Conservation (phyloP, 2,888 invertebrate species). For the Drosophila paranaensis region DNA sequence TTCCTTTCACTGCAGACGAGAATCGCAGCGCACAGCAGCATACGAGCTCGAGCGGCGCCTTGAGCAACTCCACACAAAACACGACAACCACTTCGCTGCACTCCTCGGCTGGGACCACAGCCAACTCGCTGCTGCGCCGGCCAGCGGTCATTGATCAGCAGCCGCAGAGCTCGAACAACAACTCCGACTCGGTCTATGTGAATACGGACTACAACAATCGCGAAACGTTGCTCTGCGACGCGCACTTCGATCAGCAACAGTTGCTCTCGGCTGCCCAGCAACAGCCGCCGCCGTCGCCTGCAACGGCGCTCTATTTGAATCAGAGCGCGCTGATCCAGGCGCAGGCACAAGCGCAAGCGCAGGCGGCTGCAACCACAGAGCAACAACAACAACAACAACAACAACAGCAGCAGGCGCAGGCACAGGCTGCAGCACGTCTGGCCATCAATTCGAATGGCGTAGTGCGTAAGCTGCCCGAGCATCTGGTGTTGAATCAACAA, state of each 20-base stretch:
- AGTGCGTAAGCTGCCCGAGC: slow-evolving; percentile 84
- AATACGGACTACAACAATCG: slow-evolving; percentile 84
- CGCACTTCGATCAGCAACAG: slow-evolving; percentile 75
- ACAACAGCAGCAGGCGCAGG: slow-evolving; percentile 38
- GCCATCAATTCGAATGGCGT: slow-evolving; percentile 79
- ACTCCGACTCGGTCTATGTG: slow-evolving; percentile 82
- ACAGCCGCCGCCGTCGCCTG: slow-evolving; percentile 72
- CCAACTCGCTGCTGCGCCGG: slow-evolving; percentile 36
- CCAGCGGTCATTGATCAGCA: slow-evolving; percentile 46
- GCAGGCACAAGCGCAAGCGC: slow-evolving; percentile 42
- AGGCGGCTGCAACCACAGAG: slow-evolving; percentile 25
- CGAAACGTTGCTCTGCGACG: slow-evolving; percentile 82
- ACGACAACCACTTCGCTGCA: slow-evolving; percentile 79
- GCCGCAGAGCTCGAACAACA: slow-evolving; percentile 47
- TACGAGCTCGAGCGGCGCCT: slow-evolving; percentile 64
- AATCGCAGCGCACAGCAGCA: slow-evolving; percentile 68
- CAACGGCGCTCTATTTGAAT: slow-evolving; percentile 76
- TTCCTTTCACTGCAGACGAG: slow-evolving; percentile 57
- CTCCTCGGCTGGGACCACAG: slow-evolving; percentile 66
- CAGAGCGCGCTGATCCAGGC: slow-evolving; percentile 70
- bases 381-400: slow-evolving; percentile 43
- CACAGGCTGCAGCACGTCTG: slow-evolving; percentile 55
- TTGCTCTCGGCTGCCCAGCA: slow-evolving; percentile 70
- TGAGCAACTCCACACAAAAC: slow-evolving; percentile 74
- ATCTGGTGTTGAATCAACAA: slow-evolving; percentile 83